Percentiles rank a stretch among this genome's conserved stretches.
Evolutionary conservation across 2,888 invertebrate species (phyloP).

Genomic region (Cacoxenus indagator): DNA sequence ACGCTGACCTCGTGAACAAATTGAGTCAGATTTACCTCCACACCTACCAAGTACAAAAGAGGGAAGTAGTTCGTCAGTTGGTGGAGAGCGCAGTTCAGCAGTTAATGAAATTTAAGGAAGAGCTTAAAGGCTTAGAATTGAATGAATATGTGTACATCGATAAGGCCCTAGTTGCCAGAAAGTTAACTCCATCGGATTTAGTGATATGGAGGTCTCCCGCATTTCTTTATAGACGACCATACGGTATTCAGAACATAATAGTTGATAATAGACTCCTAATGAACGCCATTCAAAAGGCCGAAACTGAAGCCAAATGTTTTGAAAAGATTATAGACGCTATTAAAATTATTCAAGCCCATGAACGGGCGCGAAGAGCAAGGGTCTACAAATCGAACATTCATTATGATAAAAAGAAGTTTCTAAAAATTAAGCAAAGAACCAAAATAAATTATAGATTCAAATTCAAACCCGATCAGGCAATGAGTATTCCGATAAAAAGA

Average conservation of each 20-base stretch:
- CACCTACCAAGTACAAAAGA: slow-evolving; percentile 68
- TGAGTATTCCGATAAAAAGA: slow-evolving; percentile 63
- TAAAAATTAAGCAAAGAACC: slow-evolving; percentile 40
- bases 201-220: slow-evolving; percentile 71
- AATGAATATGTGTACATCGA: slow-evolving; percentile 79
- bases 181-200: slow-evolving; percentile 76
- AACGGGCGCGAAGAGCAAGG: slow-evolving; percentile 69
- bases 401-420: slow-evolving; percentile 45
- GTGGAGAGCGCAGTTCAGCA: slow-evolving; percentile 65
- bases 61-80: slow-evolving; percentile 54
- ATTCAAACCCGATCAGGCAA: slow-evolving; percentile 59
- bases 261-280: slow-evolving; percentile 47
- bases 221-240: slow-evolving; percentile 68
- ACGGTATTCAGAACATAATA: slow-evolving; percentile 57
- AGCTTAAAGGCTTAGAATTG: slow-evolving; percentile 72
- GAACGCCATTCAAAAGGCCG: slow-evolving; percentile 44
- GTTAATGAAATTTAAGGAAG: slow-evolving; percentile 73
- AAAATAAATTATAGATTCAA: slow-evolving; percentile 57
- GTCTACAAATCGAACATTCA: slow-evolving; percentile 50
- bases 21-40: slow-evolving; percentile 63
- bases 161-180: slow-evolving; percentile 76
- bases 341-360: slow-evolving; percentile 71
- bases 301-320: slow-evolving; percentile 40
- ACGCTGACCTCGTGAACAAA: slow-evolving; percentile 65
- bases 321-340: slow-evolving; percentile 55